Percentiles rank a stretch among this genome's conserved stretches.
phyloP scores from a whole-genome alignment of 2,797 vertebrate genomes.

The Scyliorhinus canicula region DNA sequence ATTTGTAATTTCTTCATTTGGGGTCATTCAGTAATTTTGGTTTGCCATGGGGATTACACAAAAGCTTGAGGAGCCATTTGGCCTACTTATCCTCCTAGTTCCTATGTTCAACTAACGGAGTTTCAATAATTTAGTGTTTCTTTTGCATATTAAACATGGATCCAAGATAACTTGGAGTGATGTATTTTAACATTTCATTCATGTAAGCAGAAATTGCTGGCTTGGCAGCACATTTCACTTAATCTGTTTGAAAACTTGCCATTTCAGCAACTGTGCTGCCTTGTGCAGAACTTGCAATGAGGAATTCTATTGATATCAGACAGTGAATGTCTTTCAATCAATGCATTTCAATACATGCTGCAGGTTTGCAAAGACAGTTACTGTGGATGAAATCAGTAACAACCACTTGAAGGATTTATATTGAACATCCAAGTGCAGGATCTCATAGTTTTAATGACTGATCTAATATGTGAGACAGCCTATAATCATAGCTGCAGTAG shows the following conservation, averaged over 20 bases:
- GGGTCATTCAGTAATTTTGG: not conserved
- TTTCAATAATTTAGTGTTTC: not conserved
- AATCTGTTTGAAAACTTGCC: not conserved
- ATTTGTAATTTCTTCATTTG: too few species aligned
- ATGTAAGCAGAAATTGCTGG: not conserved
- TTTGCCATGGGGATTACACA: too few species aligned
- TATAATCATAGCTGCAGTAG: not conserved
- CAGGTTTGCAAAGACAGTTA: not conserved
- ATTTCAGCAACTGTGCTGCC: not conserved
- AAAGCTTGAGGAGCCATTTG: not conserved
- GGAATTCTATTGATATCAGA: not conserved
- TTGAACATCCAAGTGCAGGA: not conserved
- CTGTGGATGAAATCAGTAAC: constrained; percentile 14
- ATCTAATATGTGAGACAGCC: not conserved
- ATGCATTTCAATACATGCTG: not conserved
- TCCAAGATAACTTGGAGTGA: not conserved
- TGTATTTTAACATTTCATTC: not conserved
- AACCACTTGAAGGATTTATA: not conserved
- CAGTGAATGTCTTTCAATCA: not conserved
- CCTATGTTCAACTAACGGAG: not conserved
- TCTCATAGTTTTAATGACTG: not conserved
- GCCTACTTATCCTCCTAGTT: not conserved
- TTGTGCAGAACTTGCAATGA: not conserved
- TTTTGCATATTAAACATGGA: not conserved
- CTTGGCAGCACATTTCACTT: not conserved